Percentiles rank a stretch among this genome's conserved stretches.
Evolutionary conservation across 2,797 vertebrate species (phyloP).

Genomic region (Cuniculus paca): DNA sequence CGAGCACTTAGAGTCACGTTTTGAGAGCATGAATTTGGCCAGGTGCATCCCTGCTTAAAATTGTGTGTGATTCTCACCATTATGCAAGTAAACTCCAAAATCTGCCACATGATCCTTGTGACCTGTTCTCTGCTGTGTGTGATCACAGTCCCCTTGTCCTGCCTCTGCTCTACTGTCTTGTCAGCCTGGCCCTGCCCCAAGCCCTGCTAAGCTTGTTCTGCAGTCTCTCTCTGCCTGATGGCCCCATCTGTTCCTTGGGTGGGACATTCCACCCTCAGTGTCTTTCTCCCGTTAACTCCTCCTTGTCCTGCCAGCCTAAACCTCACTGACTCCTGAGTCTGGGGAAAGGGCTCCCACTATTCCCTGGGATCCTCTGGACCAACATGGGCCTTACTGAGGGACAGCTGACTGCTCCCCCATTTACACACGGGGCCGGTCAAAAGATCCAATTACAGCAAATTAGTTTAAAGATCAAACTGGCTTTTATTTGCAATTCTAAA

Average conservation of each 20-base stretch:
- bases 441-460: not conserved
- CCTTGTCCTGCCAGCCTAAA: not conserved
- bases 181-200: not conserved
- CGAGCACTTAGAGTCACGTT: not conserved
- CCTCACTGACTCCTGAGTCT: not conserved
- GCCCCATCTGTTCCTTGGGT: not conserved
- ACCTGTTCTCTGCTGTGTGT: not conserved
- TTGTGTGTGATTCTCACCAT: not conserved
- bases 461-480: slow-evolving; percentile 12
- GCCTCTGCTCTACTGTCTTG: not conserved
- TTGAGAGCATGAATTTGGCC: not conserved
- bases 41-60: not conserved
- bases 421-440: not conserved
- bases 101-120: not conserved
- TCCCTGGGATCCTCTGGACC: not conserved
- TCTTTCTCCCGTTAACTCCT: not conserved
- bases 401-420: not conserved
- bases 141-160: not conserved
- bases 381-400: fast-evolving
- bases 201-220: not conserved
- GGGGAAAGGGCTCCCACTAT: not conserved
- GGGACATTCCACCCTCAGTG: no score
- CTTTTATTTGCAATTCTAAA: slow-evolving; percentile 39
- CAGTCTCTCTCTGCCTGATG: not conserved
- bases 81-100: not conserved